Evolutionary conservation across 2,113 vertebrate genomes (phyloP), one percentile per base, ranked within the genome.

Genomic region (Hydrochoerus hydrochaeris): DNA sequence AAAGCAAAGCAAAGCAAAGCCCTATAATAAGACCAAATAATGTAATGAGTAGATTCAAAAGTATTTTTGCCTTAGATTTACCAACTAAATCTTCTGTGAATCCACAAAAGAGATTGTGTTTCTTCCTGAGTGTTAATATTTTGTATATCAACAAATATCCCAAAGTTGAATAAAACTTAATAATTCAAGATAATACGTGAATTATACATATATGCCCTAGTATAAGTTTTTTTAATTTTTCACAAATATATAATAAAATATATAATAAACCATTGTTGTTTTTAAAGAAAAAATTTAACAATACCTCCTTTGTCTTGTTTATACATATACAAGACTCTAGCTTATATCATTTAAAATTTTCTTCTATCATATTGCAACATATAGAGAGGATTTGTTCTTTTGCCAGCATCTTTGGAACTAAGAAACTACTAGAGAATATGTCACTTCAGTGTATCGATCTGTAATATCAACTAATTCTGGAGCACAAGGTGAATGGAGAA

Each of bases 141-240:
- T 98, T 98, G 97, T 98, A 98, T 98, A 97, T 98, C 97, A 97
- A 97, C 97, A 98, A 97, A 97, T 81, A 98, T 97, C 98, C 95
- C 98, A 98, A 98, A 98, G 98, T 97, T 95, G 92, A 97, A 95
- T 98, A 97, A 97, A 92, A 98, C 98, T 98, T 98, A 98, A 98
- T 93, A 96, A 98, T 95, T 98, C 96, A 98, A 98, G 98, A 98
- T 97, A 98, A 98, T 98, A 97, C 98, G 98, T 98, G 98, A 93
- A 9, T 98, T 98, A 97, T 96, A 98, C 96, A 95, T 92, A 96
- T 96, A n/a, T 2, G n/a, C 65, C 97, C 84, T 98, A 97, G 98
- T 94, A 87, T 89, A 97, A 99, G 98, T 98, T 99, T 99, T 99
- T 99, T 99, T 99, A 98, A 52, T 99, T 99, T 99, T 99, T 99